Conservation (phyloP, 2,797 vertebrate species). For the Acrossocheilus fasciatus region DNA sequence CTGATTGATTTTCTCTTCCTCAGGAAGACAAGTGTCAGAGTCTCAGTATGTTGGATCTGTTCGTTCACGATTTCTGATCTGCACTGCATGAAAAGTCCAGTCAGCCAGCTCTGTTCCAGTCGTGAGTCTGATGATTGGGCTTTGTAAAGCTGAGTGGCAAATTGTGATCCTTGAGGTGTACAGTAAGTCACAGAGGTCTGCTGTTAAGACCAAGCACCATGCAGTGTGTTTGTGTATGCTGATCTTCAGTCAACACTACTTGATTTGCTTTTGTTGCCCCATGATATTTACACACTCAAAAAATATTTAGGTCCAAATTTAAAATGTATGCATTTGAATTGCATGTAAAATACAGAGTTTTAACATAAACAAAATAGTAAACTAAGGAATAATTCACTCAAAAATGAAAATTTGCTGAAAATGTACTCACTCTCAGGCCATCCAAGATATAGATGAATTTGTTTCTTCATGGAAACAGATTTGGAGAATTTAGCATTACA, state of each 20-base stretch:
- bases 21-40: neutral
- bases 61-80: constrained; percentile 1
- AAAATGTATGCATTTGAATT: neutral
- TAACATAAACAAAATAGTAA: neutral
- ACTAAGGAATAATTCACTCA: neutral
- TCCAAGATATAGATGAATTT: neutral
- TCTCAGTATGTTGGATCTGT: neutral
- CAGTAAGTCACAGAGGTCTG: neutral
- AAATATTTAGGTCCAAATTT: too few species aligned
- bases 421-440: too few species aligned
- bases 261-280: neutral
- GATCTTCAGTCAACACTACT: neutral
- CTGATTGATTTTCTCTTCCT: neutral
- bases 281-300: neutral
- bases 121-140: constrained; percentile 6
- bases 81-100: neutral
- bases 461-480: neutral
- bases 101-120: constrained; percentile 15
- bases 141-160: constrained; percentile 1
- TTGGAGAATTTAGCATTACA: neutral
- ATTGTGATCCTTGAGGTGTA: neutral
- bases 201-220: neutral
- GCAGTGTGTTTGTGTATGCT: neutral
- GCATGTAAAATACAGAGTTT: neutral
- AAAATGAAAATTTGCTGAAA: too few species aligned